A percentile compares a stretch with the other conserved stretches of the same genome.
Conservation (phyloP, 1,140 invertebrate species). For the Penaeus vannamei region DNA sequence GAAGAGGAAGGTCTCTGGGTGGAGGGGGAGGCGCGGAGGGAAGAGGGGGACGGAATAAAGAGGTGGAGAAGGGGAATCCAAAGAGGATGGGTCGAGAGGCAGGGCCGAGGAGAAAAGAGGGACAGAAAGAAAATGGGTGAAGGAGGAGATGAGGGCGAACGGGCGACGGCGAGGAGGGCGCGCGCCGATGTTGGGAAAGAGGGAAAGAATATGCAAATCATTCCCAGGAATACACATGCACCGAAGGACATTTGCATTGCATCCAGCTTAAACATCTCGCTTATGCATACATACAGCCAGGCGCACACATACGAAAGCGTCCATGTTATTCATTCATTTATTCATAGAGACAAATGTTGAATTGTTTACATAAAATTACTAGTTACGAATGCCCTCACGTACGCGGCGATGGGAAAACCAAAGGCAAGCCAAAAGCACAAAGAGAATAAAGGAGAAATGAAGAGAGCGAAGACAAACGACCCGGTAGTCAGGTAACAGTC, state of each 20-base stretch:
- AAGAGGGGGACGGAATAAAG: conserved; percentile 24
- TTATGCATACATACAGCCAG: neutral
- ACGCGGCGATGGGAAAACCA: too few relatives aligned
- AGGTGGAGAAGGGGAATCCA: neutral
- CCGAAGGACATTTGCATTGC: too few relatives aligned
- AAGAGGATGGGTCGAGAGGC: conserved; percentile 1
- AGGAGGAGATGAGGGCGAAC: neutral
- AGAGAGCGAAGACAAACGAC: too few relatives aligned
- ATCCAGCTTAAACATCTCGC: too few relatives aligned
- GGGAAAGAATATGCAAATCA: neutral
- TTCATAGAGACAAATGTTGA: neutral
- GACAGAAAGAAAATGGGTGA: neutral
- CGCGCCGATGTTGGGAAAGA: neutral
- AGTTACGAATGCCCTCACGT: too few relatives aligned
- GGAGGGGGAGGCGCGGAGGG: conserved; percentile 3
- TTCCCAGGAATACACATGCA: too few relatives aligned
- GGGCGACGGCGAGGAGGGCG: neutral
- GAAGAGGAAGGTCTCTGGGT: neutral
- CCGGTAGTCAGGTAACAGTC: too few relatives aligned
- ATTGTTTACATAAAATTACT: too few relatives aligned
- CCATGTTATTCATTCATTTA: neutral
- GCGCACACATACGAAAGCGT: neutral
- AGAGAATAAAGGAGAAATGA: too few relatives aligned
- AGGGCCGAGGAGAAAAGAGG: conserved; percentile 4
- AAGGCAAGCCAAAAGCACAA: too few relatives aligned